Base-by-base conservation (phyloP, 2,797 vertebrate species). In the Myripristis murdjan region DNA sequence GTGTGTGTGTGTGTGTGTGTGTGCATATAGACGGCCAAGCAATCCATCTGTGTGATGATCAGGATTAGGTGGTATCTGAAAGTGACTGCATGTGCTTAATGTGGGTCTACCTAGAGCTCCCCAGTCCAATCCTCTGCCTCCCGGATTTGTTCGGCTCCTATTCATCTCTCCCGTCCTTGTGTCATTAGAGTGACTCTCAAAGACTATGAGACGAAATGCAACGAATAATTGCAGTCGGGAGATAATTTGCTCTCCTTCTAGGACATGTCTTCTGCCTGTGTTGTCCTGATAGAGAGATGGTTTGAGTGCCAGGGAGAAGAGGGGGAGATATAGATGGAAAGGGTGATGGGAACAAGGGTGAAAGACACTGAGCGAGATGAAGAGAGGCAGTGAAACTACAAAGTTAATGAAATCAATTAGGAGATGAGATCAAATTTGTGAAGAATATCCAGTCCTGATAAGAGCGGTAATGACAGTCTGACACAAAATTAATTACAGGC, bases 341-440 rank as follows among this genome's bases (percentile, higher is more conserved):
- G 52, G 26, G 28, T 15, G 26, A 54, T 54, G n/a, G 54, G 47
- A 43, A 44, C 28, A n/a, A 49, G 57, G 24, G 53, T 70, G 71
- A 73, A 65, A 64, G 61, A 58, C 60, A 71, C 48, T 7, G 48
- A 70, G 75, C 69, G 64, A 26, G 44, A 26, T 22, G 35, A 79
- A 22, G 51, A 73, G 24, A 73, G 23, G 37, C 41, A 55, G 60
- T 18, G 1, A 59, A 60, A 57, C 51, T 56, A 51, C 33, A 31
- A 57, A 73, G 65, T 83, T 72, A 85, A 90, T 86, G 39, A 76
- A 84, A 82, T 82, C 83, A 85, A 69, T 92, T 86, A 86, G 20
- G 49, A 77, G 79, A 86, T 75, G 64, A 74, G 69, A 88, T 90
- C 68, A 66, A 60, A 67, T 84, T 76, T 73, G 74, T 31, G 39